These are phyloP conservation scores for Nemopilema nomurai DNA, from an alignment of 30 jellyfish, hydroid and myxozoan species.

Conservation along the genomic window DNA sequence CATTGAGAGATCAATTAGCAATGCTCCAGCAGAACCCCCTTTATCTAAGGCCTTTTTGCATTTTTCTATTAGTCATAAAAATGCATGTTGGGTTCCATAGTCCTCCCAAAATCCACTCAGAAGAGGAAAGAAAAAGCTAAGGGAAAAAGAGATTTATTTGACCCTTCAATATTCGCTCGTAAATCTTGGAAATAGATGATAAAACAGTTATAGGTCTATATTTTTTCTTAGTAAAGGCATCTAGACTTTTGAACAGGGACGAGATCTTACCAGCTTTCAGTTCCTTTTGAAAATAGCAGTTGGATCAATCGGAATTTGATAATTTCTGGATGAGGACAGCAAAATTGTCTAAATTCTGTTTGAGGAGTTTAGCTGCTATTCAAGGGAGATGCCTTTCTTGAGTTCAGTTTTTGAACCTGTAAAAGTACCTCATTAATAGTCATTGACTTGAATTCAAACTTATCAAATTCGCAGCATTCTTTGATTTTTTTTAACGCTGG, in stretches of 20 bases:
- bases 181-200: constrained; percentile 9
- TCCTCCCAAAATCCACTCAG: constrained; percentile 33
- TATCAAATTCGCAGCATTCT: neutral
- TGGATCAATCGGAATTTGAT: neutral
- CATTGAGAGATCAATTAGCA: constrained; percentile 15
- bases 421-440: neutral
- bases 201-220: constrained; percentile 16
- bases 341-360: neutral
- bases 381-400: constrained; percentile 20
- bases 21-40: constrained; percentile 3
- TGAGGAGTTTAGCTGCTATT: constrained; percentile 14
- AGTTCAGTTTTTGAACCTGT: constrained; percentile 12
- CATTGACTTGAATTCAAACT: constrained; percentile 5
- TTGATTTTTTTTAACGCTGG: constrained; percentile 22
- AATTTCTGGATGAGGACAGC: neutral
- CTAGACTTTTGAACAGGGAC: neutral
- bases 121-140: constrained; percentile 8
- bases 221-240: neutral
- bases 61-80: constrained; percentile 25
- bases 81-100: constrained; percentile 46
- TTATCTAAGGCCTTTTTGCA: constrained; percentile 6
- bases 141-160: neutral
- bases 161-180: neutral
- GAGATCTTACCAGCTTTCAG: constrained; percentile 20
- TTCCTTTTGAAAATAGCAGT: constrained; percentile 8